phyloP scores from a whole-genome alignment of 1,140 invertebrate genomes.

The Amyelois transitella region DNA sequence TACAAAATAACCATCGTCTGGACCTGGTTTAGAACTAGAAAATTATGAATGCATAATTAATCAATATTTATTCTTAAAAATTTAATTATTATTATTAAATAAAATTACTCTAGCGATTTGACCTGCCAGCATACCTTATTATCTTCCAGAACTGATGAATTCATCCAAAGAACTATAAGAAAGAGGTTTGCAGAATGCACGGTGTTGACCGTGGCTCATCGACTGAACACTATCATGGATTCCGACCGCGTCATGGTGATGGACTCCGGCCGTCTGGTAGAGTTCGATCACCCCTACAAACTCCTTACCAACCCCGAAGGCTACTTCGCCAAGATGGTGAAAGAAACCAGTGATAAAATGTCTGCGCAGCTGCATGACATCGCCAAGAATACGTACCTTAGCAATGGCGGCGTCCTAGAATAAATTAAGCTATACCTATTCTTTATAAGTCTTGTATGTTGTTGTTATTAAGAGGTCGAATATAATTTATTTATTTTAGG shows the following conservation, averaged over 20 bases:
- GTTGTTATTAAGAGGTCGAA: background rate
- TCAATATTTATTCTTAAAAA: too few species aligned
- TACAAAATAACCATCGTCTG: too few species aligned
- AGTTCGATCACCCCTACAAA: slow-evolving; percentile 77
- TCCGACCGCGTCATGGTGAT: slow-evolving; percentile 85
- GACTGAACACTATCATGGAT: slow-evolving; percentile 90
- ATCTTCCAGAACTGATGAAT: slow-evolving; percentile 77
- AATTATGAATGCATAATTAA: too few species aligned
- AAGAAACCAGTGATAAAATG: slow-evolving; percentile 77
- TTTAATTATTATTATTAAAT: background rate
- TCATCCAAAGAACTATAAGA: slow-evolving; percentile 77
- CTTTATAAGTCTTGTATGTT: background rate
- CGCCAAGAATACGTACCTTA: slow-evolving; percentile 58
- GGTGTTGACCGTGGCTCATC: slow-evolving; percentile 87
- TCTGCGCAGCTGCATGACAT: slow-evolving; percentile 60
- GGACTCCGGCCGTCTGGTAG: slow-evolving; percentile 77
- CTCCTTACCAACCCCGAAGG: slow-evolving; percentile 77
- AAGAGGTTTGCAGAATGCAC: slow-evolving; percentile 79
- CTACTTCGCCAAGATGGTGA: slow-evolving; percentile 81
- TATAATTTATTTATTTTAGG: background rate
- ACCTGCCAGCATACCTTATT: background rate
- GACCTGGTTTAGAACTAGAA: too few species aligned
- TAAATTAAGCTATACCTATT: slow-evolving; percentile 8
- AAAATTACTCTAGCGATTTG: background rate
- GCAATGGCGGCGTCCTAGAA: slow-evolving; percentile 53